Conservation (phyloP, 2,797 vertebrate species). For the Gymnodraco acuticeps region DNA sequence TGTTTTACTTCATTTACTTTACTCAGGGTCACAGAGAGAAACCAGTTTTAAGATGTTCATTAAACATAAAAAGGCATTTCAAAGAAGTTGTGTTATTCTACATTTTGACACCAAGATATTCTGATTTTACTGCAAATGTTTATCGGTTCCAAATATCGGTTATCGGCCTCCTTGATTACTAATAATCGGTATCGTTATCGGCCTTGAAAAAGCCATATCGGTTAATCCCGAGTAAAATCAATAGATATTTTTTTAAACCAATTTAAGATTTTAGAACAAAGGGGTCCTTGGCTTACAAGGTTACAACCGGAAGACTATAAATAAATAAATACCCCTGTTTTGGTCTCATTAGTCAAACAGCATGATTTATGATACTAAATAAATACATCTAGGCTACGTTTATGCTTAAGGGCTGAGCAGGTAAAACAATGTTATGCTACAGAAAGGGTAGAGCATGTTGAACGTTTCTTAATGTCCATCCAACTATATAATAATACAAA, state of each 20-base stretch:
- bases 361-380: constrained; percentile 21
- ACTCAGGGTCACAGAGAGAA: no score
- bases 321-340: constrained; percentile 26
- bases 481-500: not conserved
- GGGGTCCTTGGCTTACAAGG: constrained; percentile 1
- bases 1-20: no score
- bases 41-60: no score
- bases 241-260: not conserved
- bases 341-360: constrained; percentile 26
- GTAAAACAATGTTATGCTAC: constrained; percentile 5
- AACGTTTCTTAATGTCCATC: constrained; percentile 23
- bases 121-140: no score
- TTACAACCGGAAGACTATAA: constrained; percentile 12
- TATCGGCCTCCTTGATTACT: no score
- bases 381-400: constrained; percentile 24
- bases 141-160: no score
- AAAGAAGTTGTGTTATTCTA: no score
- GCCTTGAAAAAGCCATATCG: no score
- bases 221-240: no score
- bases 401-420: constrained; percentile 8
- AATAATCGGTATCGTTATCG: no score
- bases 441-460: constrained; percentile 10
- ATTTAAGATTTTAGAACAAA: constrained; percentile 6
- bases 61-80: no score
- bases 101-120: no score